Evolutionary conservation across 2,888 invertebrate genomes (phyloP), one percentile per base, ranked within the genome.

Genomic region (Conomelus anceps): DNA sequence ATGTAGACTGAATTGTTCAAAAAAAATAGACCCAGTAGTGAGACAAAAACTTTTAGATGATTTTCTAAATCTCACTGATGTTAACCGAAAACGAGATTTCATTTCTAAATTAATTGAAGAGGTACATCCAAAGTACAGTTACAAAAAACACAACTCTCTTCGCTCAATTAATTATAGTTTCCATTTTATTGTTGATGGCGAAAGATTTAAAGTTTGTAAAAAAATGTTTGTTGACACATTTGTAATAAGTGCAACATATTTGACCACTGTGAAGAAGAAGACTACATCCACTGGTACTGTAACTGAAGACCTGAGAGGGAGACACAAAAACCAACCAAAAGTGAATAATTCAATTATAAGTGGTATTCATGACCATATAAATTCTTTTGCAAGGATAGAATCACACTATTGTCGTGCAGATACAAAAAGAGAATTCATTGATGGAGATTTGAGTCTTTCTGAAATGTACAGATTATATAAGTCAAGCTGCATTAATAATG

Each of bases 201-300:
- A 89, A 26, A 20, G 22, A 85, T n/a, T 23, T 6, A 89, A n/a
- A 89, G 29, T 89, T 13, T 89, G 89, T 85, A 89, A 89, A 85
- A 89, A 89, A 29, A 89, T 89, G 89, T 89, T 89, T 24, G 22
- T 17, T 7, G 85, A 89, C 11, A 89, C 26, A 9, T 89, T 89
- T 89, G 22, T 23, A 22, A 85, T 89, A 22, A 89, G 85, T 22
- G 22, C 89, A 85, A 89, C 89, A 22, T 89, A 23, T 26, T 85
- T 85, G 22, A 89, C 89, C 3, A 85, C 89, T n/a, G 85, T 89
- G 23, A 89, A 89, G 85, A 85, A 29, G 20, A 89, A 89, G 85
- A 86, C 86, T 86, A 86, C 23, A 23, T n/a, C 86, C 22, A 20
- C 23, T 23, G 86, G 86, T 23, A 11, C 23, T 22, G 23, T 85